phyloP scores from a whole-genome alignment of 2,888 invertebrate species.

The Merodon equestris region DNA sequence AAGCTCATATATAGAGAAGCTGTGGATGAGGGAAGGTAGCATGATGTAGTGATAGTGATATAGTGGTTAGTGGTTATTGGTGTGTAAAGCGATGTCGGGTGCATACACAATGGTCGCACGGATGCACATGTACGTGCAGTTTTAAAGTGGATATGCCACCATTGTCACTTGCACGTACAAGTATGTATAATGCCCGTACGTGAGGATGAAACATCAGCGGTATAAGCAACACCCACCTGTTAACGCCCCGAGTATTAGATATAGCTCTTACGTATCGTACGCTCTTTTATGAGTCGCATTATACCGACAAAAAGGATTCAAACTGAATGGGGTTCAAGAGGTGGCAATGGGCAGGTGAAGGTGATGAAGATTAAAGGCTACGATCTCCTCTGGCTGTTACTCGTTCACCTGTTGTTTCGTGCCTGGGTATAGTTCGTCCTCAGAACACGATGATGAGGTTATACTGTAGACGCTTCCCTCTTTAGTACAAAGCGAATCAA shows the following conservation, averaged over 20 bases:
- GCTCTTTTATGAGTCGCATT: conserved; percentile 55
- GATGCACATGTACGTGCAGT: conserved; percentile 58
- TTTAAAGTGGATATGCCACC: conserved; percentile 56
- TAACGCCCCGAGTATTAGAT: conserved; percentile 44
- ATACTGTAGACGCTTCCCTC: not conserved
- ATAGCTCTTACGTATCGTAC: conserved; percentile 38
- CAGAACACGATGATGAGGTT: conserved; percentile 13
- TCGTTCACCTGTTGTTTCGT: conserved; percentile 47
- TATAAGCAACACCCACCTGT: conserved; percentile 4
- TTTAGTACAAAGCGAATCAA: conserved; percentile 65
- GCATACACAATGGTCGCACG: conserved; percentile 35
- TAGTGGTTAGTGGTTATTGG: too few relatives aligned
- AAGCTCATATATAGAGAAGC: conserved; percentile 1
- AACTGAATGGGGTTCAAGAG: not conserved
- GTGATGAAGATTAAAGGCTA: conserved; percentile 46
- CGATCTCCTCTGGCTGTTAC: conserved; percentile 51
- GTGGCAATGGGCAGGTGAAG: not conserved
- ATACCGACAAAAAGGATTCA: conserved; percentile 24
- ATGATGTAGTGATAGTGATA: too few relatives aligned
- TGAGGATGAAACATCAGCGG: not conserved
- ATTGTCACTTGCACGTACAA: conserved; percentile 60
- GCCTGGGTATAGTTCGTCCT: conserved; percentile 3
- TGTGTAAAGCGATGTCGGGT: too few relatives aligned
- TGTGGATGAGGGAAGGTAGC: conserved; percentile 1
- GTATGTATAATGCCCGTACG: conserved; percentile 6